phyloP scores from a whole-genome alignment of 2,113 vertebrate genomes.

The Dinomys branickii region DNA sequence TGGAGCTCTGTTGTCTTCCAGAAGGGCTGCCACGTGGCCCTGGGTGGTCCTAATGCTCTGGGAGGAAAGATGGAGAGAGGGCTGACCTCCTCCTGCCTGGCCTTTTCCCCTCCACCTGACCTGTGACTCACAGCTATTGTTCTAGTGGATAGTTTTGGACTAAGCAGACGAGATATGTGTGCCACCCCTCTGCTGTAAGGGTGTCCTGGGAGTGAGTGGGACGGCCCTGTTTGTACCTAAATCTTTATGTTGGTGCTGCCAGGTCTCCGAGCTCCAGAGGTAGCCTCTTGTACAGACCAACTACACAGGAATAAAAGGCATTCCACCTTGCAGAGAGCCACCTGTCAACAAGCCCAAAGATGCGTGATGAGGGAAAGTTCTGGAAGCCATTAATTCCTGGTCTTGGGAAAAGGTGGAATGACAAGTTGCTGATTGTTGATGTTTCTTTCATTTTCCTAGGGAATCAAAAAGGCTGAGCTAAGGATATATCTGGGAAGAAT shows the following conservation, averaged over 20 bases:
- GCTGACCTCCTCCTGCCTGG: conserved; percentile 40
- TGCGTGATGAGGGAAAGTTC: neutral
- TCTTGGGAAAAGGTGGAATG: conserved; percentile 46
- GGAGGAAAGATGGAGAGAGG: conserved; percentile 65
- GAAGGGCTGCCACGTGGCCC: neutral
- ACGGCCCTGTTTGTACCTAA: conserved; percentile 9
- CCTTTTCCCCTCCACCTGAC: conserved; percentile 74
- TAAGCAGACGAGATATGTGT: conserved; percentile 52
- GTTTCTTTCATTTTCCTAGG: conserved; percentile 36
- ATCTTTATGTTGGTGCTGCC: conserved; percentile 52
- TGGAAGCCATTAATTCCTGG: conserved; percentile 13
- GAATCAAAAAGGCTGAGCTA: conserved; percentile 48
- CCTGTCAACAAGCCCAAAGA: conserved; percentile 52
- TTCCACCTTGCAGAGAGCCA: conserved; percentile 38
- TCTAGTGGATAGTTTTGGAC: conserved; percentile 71
- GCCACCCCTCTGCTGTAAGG: neutral
- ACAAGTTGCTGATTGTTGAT: conserved; percentile 27
- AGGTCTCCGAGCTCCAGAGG: conserved; percentile 54
- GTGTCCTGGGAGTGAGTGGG: neutral
- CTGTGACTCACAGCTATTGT: conserved; percentile 71
- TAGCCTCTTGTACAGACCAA: conserved; percentile 41
- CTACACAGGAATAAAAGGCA: conserved; percentile 38
- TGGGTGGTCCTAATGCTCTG: conserved; percentile 50
- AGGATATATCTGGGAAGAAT: conserved; percentile 42
- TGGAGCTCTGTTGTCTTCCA: neutral